These are phyloP conservation scores for Oryzias javanicus DNA, from an alignment of 2,113 vertebrate species.

Conservation along the genomic window DNA sequence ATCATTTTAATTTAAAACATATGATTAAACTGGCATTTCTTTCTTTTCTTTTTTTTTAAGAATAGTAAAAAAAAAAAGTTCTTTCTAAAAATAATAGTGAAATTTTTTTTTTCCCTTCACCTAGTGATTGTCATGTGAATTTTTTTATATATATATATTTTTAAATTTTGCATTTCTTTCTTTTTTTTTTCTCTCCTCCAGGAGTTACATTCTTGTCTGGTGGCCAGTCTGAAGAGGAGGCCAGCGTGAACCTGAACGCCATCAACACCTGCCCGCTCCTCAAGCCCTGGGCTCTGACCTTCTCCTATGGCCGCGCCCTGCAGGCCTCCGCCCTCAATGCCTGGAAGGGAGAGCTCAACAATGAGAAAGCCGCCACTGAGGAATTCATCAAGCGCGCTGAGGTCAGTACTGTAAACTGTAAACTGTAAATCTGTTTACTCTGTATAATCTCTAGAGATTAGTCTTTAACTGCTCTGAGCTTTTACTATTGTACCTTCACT, in stretches of 20 bases:
- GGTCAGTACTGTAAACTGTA: conserved; percentile 68
- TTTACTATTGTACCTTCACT: no score
- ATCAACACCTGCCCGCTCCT: conserved; percentile 88
- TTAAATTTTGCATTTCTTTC: background rate
- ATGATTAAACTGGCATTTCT: no score
- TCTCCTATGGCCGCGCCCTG: conserved; percentile 95
- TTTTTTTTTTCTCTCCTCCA: conserved; percentile 40
- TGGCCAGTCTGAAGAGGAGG: conserved; percentile 97
- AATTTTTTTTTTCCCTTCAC: no score
- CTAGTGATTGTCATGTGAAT: no score
- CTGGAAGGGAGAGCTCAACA: conserved; percentile 86
- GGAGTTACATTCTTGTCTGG: conserved; percentile 97
- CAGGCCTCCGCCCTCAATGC: conserved; percentile 92
- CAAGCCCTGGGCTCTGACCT: conserved; percentile 94
- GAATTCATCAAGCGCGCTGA: conserved; percentile 92
- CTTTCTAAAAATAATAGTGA: no score
- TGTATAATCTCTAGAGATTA: no score
- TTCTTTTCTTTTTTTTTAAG: no score
- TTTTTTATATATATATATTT: background rate
- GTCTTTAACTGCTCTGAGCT: no score
- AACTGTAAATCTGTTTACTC: background rate
- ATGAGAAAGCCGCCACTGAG: conserved; percentile 86
- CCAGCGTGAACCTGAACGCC: conserved; percentile 92
- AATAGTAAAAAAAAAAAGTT: no score
- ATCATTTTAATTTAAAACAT: no score